A percentile compares a stretch with the other conserved stretches of the same genome.
Evolutionary conservation across 2,797 vertebrate genomes (phyloP).

Genomic region (Anguilla megastoma): DNA sequence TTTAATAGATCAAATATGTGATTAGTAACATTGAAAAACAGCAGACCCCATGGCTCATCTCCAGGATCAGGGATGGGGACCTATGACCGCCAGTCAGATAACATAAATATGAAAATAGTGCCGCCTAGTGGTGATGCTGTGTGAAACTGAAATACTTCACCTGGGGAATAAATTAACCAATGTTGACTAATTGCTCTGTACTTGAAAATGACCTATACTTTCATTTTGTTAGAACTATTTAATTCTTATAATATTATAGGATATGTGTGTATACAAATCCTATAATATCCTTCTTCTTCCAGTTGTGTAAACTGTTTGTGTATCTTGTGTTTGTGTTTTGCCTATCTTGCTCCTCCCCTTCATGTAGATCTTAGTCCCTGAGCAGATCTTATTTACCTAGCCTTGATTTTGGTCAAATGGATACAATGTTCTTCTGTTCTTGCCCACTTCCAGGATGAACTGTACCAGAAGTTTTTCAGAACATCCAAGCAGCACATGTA

Average conservation of each 20-base stretch:
- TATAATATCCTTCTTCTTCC: too few relatives aligned
- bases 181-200: neutral
- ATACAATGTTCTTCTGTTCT: neutral
- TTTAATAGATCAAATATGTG: too few relatives aligned
- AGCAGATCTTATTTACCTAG: neutral
- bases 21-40: too few relatives aligned
- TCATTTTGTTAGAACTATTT: neutral
- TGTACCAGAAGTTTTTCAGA: neutral
- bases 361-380: neutral
- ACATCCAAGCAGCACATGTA: too few relatives aligned
- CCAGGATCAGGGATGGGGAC: neutral
- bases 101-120: neutral
- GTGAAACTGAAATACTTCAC: neutral
- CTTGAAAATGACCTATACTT: neutral
- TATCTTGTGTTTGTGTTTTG: too few relatives aligned
- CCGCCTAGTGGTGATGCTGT: neutral
- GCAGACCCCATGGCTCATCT: neutral
- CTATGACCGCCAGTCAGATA: neutral
- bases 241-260: too few relatives aligned
- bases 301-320: too few relatives aligned
- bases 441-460: neutral
- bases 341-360: too few relatives aligned
- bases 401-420: neutral
- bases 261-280: too few relatives aligned
- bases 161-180: neutral